Evolutionary conservation across 2,888 invertebrate species (phyloP).

Genomic region (Brachyopa scutellaris): DNA sequence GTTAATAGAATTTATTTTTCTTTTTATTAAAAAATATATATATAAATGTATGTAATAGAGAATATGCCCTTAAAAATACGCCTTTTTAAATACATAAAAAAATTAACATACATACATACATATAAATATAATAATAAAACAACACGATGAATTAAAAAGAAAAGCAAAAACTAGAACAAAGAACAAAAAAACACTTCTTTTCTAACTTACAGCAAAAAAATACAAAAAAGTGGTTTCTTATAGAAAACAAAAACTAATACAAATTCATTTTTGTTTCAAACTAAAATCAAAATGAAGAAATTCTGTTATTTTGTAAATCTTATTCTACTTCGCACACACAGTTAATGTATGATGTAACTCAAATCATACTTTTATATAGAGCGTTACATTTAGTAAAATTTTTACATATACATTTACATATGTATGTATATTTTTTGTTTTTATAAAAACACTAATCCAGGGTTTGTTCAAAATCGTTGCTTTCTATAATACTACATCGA

Average conservation of each 20-base stretch:
- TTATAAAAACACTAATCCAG: slow-evolving; percentile 14
- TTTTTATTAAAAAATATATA: slow-evolving; percentile 50
- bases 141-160: slow-evolving; percentile 56
- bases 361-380: slow-evolving; percentile 3
- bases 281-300: slow-evolving; percentile 19
- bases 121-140: slow-evolving; percentile 16
- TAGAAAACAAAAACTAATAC: slow-evolving; percentile 35
- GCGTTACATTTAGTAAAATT: slow-evolving; percentile 50
- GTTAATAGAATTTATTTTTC: slow-evolving; percentile 61
- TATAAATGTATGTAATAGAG: slow-evolving; percentile 67
- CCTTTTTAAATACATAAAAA: slow-evolving; percentile 72
- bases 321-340: slow-evolving; percentile 34
- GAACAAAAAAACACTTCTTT: slow-evolving; percentile 33
- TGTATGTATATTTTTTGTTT: slow-evolving; percentile 28
- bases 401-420: too few species aligned
- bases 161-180: slow-evolving; percentile 19
- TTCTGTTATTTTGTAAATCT: slow-evolving; percentile 39
- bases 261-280: too few species aligned
- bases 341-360: slow-evolving; percentile 16
- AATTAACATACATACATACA: not conserved
- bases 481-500: too few species aligned
- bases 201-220: slow-evolving; percentile 29
- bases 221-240: slow-evolving; percentile 53
- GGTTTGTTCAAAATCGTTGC: slow-evolving; percentile 6
- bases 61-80: slow-evolving; percentile 74